Percentiles rank a stretch among this genome's conserved stretches.
These are phyloP conservation scores for Panorpa germanica DNA, from an alignment of 2,888 invertebrate species.

Conservation along the genomic window DNA sequence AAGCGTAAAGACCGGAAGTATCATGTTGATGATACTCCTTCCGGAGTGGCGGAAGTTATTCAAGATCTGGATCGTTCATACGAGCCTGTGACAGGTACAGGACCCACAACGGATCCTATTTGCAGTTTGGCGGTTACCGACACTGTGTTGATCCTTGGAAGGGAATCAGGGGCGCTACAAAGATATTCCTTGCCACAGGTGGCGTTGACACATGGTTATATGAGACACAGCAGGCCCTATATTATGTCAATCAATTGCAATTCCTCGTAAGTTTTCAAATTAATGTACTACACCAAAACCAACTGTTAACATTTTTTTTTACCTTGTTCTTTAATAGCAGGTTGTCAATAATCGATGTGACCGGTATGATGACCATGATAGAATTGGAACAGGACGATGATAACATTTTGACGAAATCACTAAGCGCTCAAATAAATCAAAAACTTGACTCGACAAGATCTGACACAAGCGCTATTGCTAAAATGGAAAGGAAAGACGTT, in stretches of 20 bases:
- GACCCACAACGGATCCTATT: conserved; percentile 61
- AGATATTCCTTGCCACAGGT: conserved; percentile 78
- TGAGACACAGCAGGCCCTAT: conserved; percentile 45
- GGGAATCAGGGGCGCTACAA: conserved; percentile 76
- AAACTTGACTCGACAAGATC: too few relatives aligned
- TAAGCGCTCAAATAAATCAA: conserved; percentile 20
- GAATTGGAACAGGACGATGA: conserved; percentile 40
- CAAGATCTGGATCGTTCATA: conserved; percentile 36
- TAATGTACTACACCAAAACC: conserved; percentile 3
- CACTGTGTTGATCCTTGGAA: conserved; percentile 64
- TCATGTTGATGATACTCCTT: conserved; percentile 65
- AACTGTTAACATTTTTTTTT: conserved; percentile 15
- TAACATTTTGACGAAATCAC: too few relatives aligned
- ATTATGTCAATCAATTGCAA: conserved; percentile 78
- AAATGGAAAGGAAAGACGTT: conserved; percentile 76
- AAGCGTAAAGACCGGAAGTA: conserved; percentile 57
- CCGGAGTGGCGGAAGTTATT: conserved; percentile 45
- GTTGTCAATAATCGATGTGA: conserved; percentile 65
- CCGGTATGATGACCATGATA: conserved; percentile 58
- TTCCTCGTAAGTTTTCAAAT: conserved; percentile 42
- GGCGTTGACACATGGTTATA: conserved; percentile 63
- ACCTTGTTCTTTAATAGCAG: too few relatives aligned
- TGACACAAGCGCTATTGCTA: conserved; percentile 24
- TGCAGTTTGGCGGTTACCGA: conserved; percentile 70
- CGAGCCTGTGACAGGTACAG: conserved; percentile 29